Percentiles rank a stretch among this genome's conserved stretches.
Conservation (phyloP, 1,140 invertebrate genomes). For the Apis cerana region DNA sequence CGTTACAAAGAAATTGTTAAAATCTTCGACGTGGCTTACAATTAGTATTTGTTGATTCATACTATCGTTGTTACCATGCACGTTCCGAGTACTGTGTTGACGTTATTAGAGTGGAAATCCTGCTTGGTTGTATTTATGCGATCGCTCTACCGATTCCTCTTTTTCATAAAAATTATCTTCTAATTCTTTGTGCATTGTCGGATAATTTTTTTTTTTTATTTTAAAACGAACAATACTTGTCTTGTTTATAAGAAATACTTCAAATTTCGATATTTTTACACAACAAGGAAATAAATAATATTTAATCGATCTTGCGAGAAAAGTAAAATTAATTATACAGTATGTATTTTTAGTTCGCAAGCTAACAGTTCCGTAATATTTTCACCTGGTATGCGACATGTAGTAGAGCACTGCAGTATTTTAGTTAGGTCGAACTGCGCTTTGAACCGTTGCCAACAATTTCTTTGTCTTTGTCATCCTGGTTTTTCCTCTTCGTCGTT, state of each 20-base stretch:
- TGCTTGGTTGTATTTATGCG: constrained; percentile 41
- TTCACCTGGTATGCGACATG: constrained; percentile 57
- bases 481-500: constrained; percentile 43
- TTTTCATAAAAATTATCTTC: constrained; percentile 16
- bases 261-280: neutral
- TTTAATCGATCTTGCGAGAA: neutral
- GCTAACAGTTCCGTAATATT: constrained; percentile 48
- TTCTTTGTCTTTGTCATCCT: constrained; percentile 36
- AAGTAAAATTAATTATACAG: neutral
- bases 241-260: neutral
- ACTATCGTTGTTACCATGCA: constrained; percentile 25
- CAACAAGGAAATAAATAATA: no score
- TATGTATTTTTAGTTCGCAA: constrained; percentile 22
- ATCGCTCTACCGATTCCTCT: constrained; percentile 44
- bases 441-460: constrained; percentile 65
- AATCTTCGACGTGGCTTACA: neutral
- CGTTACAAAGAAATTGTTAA: constrained; percentile 45
- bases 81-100: constrained; percentile 33
- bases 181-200: neutral
- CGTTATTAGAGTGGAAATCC: constrained; percentile 69
- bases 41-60: constrained; percentile 34
- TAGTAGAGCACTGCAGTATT: constrained; percentile 65
- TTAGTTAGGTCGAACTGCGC: constrained; percentile 59
- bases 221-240: neutral
- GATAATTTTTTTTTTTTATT: no score